Evolutionary conservation across 1,140 invertebrate species (phyloP).

Genomic region (Chironomus striatipennis): DNA sequence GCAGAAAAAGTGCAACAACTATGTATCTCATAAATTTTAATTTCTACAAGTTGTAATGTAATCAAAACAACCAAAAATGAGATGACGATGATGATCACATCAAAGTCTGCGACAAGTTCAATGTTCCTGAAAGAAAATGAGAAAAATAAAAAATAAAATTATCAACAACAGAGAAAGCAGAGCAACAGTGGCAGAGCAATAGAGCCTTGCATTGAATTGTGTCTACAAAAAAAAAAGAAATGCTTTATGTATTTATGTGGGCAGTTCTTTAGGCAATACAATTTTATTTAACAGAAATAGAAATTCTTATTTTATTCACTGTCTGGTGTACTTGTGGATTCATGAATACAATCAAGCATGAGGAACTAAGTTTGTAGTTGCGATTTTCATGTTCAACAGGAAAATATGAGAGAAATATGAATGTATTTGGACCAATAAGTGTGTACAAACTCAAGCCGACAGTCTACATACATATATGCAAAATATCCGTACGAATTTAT

Average conservation of each 20-base stretch:
- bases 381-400: no score
- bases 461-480: not conserved
- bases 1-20: conserved; percentile 1
- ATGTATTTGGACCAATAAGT: not conserved
- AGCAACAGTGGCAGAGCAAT: not conserved
- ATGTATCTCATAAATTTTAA: not conserved
- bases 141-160: not conserved
- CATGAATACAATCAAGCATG: no score
- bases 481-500: not conserved
- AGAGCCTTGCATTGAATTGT: conserved; percentile 5
- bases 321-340: not conserved
- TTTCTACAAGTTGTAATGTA: not conserved
- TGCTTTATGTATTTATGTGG: conserved; percentile 1
- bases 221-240: not conserved
- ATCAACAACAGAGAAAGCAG: not conserved
- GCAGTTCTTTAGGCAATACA: not conserved
- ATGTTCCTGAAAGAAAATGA: not conserved
- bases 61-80: not conserved
- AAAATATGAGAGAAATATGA: no score
- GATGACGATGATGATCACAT: not conserved
- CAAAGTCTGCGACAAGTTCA: conserved; percentile 10
- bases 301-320: not conserved
- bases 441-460: not conserved
- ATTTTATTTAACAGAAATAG: not conserved
- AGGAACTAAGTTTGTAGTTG: no score